A percentile compares a stretch with the other conserved stretches of the same genome.
phyloP scores from a whole-genome alignment of 92 coral and sea anemone genomes.

The Diadumene lineata region DNA sequence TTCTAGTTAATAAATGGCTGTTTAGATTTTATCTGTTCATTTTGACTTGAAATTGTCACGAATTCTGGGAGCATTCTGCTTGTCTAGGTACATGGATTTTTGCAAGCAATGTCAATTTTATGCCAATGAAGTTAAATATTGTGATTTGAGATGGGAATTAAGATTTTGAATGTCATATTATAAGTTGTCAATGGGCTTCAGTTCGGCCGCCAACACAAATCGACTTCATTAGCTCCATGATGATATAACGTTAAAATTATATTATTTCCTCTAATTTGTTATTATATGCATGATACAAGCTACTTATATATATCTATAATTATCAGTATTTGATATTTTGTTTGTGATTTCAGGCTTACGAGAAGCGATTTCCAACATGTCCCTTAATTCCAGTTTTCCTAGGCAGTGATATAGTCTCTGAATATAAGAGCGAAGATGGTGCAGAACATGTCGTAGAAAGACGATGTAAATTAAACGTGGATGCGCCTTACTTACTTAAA shows the following conservation, averaged over 20 bases:
- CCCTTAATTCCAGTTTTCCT: conserved; percentile 94
- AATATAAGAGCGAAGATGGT: conserved; percentile 96
- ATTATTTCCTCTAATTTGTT: neutral
- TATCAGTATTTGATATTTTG: neutral
- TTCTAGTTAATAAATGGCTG: neutral
- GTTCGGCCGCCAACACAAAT: neutral
- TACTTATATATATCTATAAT: neutral
- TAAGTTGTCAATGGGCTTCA: neutral
- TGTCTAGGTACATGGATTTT: neutral
- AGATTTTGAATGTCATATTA: neutral
- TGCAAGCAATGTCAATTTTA: neutral
- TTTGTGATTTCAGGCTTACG: conserved; percentile 74
- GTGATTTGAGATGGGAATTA: conserved; percentile 1
- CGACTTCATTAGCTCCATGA: neutral
- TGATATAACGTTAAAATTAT: too few species aligned
- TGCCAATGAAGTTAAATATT: neutral
- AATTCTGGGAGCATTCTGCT: neutral
- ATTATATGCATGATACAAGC: neutral
- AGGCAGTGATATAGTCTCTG: conserved; percentile 89
- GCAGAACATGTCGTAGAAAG: conserved; percentile 87
- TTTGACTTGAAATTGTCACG: neutral
- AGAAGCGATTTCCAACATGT: conserved; percentile 98
- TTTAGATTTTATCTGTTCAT: too few species aligned
- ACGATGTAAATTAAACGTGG: conserved; percentile 87
- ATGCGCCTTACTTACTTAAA: conserved; percentile 92